A percentile compares a stretch with the other conserved stretches of the same genome.
phyloP scores from a whole-genome alignment of 1,140 invertebrate genomes.

The Drosophila serrata region DNA sequence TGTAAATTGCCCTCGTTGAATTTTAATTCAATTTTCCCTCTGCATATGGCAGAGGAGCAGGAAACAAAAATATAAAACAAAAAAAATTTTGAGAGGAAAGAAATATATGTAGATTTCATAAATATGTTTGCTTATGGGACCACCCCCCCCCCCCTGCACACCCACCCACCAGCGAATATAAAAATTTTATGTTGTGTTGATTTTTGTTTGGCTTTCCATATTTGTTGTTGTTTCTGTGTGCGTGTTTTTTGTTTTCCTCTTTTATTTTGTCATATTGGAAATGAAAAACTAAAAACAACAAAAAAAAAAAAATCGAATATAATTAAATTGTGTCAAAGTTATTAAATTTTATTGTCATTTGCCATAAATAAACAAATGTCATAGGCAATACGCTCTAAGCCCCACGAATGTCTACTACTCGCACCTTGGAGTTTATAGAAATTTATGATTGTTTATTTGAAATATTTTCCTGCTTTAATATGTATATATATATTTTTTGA shows the following conservation, averaged over 20 bases:
- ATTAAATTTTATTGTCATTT: conserved; percentile 72
- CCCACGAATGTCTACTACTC: conserved; percentile 6
- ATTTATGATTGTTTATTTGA: conserved; percentile 67
- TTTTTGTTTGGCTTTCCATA: conserved; percentile 31
- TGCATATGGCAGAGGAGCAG: conserved; percentile 23
- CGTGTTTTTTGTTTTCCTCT: conserved; percentile 2
- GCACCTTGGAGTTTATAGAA: conserved; percentile 52
- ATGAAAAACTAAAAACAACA: neutral
- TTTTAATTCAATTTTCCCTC: conserved; percentile 50
- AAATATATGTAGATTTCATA: conserved; percentile 20
- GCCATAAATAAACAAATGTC: conserved; percentile 66
- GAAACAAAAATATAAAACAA: neutral
- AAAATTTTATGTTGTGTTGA: conserved; percentile 41
- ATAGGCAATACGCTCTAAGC: conserved; percentile 55
- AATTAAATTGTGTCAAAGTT: conserved; percentile 76
- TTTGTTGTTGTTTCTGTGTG: conserved; percentile 14
- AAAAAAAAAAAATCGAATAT: conserved; percentile 51
- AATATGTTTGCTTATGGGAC: conserved; percentile 45
- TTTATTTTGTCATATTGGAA: conserved; percentile 42
- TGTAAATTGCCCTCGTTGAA: conserved; percentile 48
- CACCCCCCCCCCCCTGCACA: neutral
- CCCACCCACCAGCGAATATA: conserved; percentile 1
- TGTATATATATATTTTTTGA: conserved; percentile 16
- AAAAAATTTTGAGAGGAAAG: neutral
- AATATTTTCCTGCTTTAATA: conserved; percentile 16